These are phyloP conservation scores for Orbicella faveolata DNA, from an alignment of 64 coral and sea anemone genomes.

Conservation along the genomic window DNA sequence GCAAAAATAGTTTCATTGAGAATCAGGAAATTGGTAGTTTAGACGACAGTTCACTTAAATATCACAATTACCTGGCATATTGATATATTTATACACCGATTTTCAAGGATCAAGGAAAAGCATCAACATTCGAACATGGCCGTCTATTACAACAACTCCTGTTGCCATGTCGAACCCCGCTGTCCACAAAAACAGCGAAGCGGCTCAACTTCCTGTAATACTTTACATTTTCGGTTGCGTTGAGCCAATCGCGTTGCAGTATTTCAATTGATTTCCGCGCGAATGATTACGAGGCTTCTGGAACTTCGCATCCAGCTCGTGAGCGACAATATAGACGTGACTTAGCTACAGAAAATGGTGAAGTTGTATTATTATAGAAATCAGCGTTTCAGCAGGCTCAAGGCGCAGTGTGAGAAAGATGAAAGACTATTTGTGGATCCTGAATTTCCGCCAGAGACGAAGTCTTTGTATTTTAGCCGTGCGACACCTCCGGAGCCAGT, in stretches of 20 bases:
- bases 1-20: background rate
- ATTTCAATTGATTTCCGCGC: slow-evolving; percentile 17
- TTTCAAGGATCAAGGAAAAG: background rate
- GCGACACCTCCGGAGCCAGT: slow-evolving; percentile 71
- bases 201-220: background rate
- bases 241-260: slow-evolving; percentile 1
- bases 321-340: no score
- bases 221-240: background rate
- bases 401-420: slow-evolving; percentile 76
- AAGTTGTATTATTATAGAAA: slow-evolving; percentile 74
- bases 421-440: slow-evolving; percentile 80
- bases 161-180: slow-evolving; percentile 35
- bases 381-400: slow-evolving; percentile 78
- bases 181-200: slow-evolving; percentile 10
- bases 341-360: slow-evolving; percentile 40
- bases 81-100: background rate
- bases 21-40: background rate
- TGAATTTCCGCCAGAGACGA: slow-evolving; percentile 84
- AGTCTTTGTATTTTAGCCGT: slow-evolving; percentile 89
- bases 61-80: slow-evolving; percentile 51
- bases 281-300: slow-evolving; percentile 13
- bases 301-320: background rate
- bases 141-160: background rate
- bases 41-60: background rate
- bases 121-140: slow-evolving; percentile 1